A percentile compares a stretch with the other conserved stretches of the same genome.
phyloP scores from a whole-genome alignment of 2,113 vertebrate species.

The Lagenorhynchus albirostris region DNA sequence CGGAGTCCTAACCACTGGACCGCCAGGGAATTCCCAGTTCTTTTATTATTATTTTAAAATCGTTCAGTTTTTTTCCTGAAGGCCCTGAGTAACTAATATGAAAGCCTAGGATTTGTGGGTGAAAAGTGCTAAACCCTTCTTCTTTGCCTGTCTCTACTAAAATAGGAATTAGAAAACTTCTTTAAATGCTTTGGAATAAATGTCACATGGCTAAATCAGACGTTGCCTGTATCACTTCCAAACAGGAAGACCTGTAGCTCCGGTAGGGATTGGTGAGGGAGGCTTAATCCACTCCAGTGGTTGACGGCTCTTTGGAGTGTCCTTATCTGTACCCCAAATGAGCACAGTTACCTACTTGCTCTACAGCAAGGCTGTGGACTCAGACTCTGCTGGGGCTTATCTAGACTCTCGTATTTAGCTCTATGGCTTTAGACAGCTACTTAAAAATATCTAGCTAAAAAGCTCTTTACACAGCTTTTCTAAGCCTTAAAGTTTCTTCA shows the following conservation, averaged over 20 bases:
- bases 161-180: not conserved
- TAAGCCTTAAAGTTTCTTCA: not conserved
- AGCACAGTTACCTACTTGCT: not conserved
- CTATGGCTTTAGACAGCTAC: not conserved
- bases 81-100: not conserved
- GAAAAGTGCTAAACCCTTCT: too few species aligned
- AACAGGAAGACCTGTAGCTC: not conserved
- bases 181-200: not conserved
- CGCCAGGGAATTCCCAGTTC: not conserved
- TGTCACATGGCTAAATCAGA: not conserved
- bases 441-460: not conserved
- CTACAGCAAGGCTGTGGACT: not conserved
- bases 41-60: not conserved
- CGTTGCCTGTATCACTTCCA: not conserved
- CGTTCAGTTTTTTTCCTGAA: not conserved
- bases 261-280: not conserved
- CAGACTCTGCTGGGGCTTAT: not conserved
- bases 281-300: rapidly evolving
- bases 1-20: not conserved
- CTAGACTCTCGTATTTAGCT: not conserved
- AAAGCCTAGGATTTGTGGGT: not conserved
- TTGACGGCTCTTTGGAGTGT: not conserved
- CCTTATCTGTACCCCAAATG: not conserved
- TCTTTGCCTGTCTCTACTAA: not conserved
- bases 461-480: not conserved